Percentiles rank a stretch among this genome's conserved stretches.
These are phyloP conservation scores for Cotesia typhae DNA, from an alignment of 1,140 invertebrate species.

Conservation along the genomic window DNA sequence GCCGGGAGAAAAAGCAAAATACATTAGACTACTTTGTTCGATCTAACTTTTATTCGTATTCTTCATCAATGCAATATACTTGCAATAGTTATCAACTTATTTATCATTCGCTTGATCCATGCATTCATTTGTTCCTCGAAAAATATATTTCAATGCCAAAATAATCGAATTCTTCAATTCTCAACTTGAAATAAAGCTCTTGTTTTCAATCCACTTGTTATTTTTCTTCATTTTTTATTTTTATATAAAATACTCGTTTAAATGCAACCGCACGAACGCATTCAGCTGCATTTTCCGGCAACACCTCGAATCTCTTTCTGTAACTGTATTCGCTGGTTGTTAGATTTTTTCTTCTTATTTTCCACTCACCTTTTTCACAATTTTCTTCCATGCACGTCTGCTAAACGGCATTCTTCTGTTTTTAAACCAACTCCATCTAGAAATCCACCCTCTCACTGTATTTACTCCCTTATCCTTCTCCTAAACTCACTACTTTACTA, in stretches of 20 bases:
- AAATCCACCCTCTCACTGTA: background rate
- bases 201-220: background rate
- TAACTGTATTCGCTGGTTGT: conserved; percentile 14
- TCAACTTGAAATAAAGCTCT: background rate
- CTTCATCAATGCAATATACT: no score
- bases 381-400: conserved; percentile 25
- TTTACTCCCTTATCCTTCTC: conserved; percentile 3
- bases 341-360: conserved; percentile 23
- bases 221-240: background rate
- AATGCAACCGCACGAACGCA: conserved; percentile 28
- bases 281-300: conserved; percentile 29
- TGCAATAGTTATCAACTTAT: background rate
- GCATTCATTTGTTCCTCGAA: background rate
- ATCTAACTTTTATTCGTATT: background rate
- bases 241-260: background rate
- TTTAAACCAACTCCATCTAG: conserved; percentile 17
- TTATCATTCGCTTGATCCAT: background rate
- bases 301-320: background rate
- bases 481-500: background rate
- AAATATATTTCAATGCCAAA: no score
- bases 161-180: no score
- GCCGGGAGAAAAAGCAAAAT: no score
- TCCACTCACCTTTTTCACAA: conserved; percentile 11
- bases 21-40: no score
- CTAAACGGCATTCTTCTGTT: conserved; percentile 27